Conservation (phyloP, 2,888 invertebrate species). For the Frankliniella fusca region DNA sequence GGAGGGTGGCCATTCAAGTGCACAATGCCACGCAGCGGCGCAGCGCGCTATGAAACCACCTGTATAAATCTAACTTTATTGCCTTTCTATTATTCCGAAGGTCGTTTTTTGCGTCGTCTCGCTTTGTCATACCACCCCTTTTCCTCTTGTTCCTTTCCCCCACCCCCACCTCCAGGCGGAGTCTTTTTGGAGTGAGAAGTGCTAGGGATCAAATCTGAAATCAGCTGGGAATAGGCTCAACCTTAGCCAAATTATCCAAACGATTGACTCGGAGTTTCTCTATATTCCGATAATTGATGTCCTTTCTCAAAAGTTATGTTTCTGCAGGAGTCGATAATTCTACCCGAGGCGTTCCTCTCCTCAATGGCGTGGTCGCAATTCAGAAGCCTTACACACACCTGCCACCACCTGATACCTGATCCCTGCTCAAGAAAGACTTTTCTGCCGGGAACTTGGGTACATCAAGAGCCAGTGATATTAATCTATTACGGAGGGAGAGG, state of each 20-base stretch:
- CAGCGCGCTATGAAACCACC: constrained; percentile 8
- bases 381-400: no score
- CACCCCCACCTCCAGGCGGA: background rate
- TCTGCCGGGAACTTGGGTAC: background rate
- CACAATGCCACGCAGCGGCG: background rate
- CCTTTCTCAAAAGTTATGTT: no score
- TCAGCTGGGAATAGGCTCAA: background rate
- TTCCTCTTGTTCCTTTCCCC: background rate
- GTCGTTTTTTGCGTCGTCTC: background rate
- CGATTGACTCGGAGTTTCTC: background rate
- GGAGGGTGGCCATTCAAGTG: background rate
- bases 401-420: no score
- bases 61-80: constrained; percentile 21
- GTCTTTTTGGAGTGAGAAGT: background rate
- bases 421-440: background rate
- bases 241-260: background rate
- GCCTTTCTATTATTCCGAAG: background rate
- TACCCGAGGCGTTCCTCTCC: no score
- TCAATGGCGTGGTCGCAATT: no score
- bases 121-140: background rate
- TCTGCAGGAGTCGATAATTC: no score
- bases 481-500: background rate
- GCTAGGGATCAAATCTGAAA: background rate
- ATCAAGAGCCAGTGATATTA: background rate
- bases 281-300: no score